Evolutionary conservation across 1,140 invertebrate genomes (phyloP).

Genomic region (Pogonus chalceus): DNA sequence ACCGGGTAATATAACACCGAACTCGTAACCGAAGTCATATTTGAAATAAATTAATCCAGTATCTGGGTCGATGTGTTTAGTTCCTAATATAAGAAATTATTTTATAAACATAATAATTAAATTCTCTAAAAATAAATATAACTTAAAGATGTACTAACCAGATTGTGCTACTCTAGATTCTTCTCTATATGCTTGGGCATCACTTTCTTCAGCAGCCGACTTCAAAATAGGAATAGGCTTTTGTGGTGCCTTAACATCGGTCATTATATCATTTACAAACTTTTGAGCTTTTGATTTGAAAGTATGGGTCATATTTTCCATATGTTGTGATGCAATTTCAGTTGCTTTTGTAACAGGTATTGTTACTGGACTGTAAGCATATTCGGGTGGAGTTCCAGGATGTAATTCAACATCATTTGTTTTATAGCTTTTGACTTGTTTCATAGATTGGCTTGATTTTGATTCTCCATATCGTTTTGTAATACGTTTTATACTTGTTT

Average conservation of each 20-base stretch:
- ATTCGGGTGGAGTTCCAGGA: slow-evolving; percentile 50
- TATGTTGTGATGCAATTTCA: slow-evolving; percentile 48
- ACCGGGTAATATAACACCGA: slow-evolving; percentile 61
- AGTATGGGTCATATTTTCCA: slow-evolving; percentile 54
- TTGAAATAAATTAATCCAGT: slow-evolving; percentile 73
- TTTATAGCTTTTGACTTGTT: slow-evolving; percentile 27
- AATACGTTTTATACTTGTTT: slow-evolving; percentile 19
- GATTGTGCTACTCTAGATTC: slow-evolving; percentile 58
- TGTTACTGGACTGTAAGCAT: slow-evolving; percentile 41
- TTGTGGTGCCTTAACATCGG: slow-evolving; percentile 42
- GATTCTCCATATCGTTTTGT: slow-evolving; percentile 22
- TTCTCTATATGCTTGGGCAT: slow-evolving; percentile 58
- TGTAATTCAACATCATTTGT: slow-evolving; percentile 32
- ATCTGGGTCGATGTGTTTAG: slow-evolving; percentile 65
- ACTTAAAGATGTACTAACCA: slow-evolving; percentile 41
- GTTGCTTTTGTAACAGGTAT: slow-evolving; percentile 34
- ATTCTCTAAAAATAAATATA: not conserved
- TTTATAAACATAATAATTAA: not conserved
- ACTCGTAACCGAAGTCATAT: slow-evolving; percentile 75
- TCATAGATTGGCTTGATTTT: slow-evolving; percentile 28
- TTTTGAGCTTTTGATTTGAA: slow-evolving; percentile 61
- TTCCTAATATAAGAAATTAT: slow-evolving; percentile 35
- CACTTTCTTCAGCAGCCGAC: slow-evolving; percentile 36
- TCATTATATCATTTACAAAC: slow-evolving; percentile 55
- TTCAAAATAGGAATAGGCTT: slow-evolving; percentile 45